phyloP scores from a whole-genome alignment of 2,113 vertebrate species.

The Neotoma lepida region DNA sequence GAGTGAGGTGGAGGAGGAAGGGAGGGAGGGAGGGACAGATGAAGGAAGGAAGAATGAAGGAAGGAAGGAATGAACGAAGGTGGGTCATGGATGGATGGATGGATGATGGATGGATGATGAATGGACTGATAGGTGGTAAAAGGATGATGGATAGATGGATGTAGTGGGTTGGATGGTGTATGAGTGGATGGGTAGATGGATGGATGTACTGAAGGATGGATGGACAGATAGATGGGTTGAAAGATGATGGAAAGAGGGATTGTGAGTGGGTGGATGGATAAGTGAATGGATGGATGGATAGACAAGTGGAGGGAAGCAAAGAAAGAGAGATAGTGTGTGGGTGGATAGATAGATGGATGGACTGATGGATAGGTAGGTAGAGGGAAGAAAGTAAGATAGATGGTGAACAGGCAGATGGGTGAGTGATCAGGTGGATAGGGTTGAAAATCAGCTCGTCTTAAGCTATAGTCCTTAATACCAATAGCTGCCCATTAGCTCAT shows the following conservation, averaged over 20 bases:
- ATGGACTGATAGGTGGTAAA: too few species aligned
- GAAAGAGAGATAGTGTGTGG: too few species aligned
- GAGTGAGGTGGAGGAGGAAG: background rate
- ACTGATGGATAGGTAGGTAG: rapidly evolving
- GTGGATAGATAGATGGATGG: background rate
- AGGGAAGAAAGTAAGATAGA: background rate
- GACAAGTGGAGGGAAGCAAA: too few species aligned
- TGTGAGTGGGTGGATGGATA: background rate
- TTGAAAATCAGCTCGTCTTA: conserved; percentile 24
- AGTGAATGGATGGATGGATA: background rate
- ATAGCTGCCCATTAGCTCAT: background rate
- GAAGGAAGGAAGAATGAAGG: too few species aligned
- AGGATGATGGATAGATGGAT: too few species aligned
- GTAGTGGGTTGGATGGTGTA: too few species aligned
- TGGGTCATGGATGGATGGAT: background rate
- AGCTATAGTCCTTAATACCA: background rate
- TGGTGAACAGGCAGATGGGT: too few species aligned
- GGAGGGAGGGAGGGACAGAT: background rate
- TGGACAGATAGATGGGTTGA: too few species aligned
- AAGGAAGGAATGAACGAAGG: too few species aligned
- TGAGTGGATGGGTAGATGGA: too few species aligned
- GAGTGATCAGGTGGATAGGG: background rate
- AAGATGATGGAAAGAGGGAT: background rate
- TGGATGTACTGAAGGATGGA: too few species aligned
- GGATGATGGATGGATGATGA: too few species aligned